Conservation (phyloP, 2,888 invertebrate species). For the Apodemia duryi region DNA sequence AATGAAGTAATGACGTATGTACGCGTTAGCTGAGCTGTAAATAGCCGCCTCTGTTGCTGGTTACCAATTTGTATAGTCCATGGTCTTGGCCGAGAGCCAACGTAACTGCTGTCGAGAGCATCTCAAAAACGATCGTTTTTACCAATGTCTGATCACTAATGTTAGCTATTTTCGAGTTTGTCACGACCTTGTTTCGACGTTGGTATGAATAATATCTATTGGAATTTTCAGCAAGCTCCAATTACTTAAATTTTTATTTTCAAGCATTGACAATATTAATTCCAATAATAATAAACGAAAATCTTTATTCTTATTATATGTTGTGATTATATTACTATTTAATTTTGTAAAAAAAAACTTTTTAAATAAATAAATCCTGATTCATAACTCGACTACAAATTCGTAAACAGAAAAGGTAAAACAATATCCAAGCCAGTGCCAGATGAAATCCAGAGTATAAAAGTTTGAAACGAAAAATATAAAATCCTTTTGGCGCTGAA, state of each 20-base stretch:
- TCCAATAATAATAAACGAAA: too few relatives aligned
- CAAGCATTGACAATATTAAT: too few relatives aligned
- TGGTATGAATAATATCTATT: slow-evolving; percentile 51
- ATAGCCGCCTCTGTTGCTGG: slow-evolving; percentile 64
- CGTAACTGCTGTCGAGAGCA: slow-evolving; percentile 51
- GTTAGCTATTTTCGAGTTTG: slow-evolving; percentile 66
- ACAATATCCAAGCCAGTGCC: slow-evolving; percentile 9
- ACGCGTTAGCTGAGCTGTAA: slow-evolving; percentile 61
- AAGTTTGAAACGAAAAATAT: slow-evolving; percentile 42
- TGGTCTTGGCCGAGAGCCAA: slow-evolving; percentile 62
- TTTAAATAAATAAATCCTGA: slow-evolving; percentile 12
- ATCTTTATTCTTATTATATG: too few relatives aligned
- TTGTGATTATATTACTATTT: too few relatives aligned
- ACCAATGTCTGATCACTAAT: slow-evolving; percentile 63
- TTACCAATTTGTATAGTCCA: slow-evolving; percentile 62
- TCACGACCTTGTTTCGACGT: slow-evolving; percentile 65
- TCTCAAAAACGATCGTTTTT: slow-evolving; percentile 69
- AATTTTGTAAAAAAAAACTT: background rate
- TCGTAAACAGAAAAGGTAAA: slow-evolving; percentile 13
- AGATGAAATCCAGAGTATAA: slow-evolving; percentile 16
- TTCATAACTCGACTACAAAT: slow-evolving; percentile 13
- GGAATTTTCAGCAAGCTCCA: slow-evolving; percentile 52
- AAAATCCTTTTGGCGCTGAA: slow-evolving; percentile 38
- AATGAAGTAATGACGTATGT: slow-evolving; percentile 72
- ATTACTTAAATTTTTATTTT: slow-evolving; percentile 44